Evolutionary conservation across 2,797 vertebrate genomes (phyloP).

Genomic region (Microhierax caerulescens): DNA sequence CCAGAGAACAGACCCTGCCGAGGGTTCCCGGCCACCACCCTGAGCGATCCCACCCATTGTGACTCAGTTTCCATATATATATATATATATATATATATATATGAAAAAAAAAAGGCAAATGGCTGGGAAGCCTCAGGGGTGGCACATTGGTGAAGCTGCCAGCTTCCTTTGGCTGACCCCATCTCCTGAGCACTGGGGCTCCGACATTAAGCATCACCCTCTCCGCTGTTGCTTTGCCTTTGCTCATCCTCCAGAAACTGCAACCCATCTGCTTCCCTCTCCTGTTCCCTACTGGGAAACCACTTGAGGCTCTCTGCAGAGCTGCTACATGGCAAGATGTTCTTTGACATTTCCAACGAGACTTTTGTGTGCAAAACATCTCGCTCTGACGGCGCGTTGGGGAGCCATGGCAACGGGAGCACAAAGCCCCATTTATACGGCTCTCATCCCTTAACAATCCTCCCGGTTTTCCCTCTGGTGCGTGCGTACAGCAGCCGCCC

Average conservation of each 20-base stretch:
- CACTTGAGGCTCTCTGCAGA: neutral
- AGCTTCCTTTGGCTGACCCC: neutral
- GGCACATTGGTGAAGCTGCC: rapidly evolving
- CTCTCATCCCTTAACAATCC: neutral
- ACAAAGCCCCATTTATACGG: neutral
- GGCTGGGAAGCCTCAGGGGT: neutral
- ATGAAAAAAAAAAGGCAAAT: neutral
- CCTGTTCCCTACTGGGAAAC: neutral
- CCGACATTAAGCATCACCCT: neutral
- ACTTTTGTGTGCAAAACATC: constrained; percentile 64
- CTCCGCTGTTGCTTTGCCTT: neutral
- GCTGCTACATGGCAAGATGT: constrained; percentile 48
- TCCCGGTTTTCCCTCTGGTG: neutral
- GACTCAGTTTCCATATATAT: neutral
- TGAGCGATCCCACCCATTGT: neutral
- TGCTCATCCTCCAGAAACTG: neutral
- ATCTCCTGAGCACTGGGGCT: neutral
- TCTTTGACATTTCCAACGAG: constrained; percentile 74
- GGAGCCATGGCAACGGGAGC: constrained; percentile 73
- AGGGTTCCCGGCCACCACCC: neutral
- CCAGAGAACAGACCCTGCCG: neutral
- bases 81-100: too few species aligned
- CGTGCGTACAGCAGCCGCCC: neutral
- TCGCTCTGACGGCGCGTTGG: constrained; percentile 16
- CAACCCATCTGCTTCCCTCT: constrained; percentile 37